phyloP scores from a whole-genome alignment of 2,888 invertebrate genomes.

The Lacanobia oleracea region DNA sequence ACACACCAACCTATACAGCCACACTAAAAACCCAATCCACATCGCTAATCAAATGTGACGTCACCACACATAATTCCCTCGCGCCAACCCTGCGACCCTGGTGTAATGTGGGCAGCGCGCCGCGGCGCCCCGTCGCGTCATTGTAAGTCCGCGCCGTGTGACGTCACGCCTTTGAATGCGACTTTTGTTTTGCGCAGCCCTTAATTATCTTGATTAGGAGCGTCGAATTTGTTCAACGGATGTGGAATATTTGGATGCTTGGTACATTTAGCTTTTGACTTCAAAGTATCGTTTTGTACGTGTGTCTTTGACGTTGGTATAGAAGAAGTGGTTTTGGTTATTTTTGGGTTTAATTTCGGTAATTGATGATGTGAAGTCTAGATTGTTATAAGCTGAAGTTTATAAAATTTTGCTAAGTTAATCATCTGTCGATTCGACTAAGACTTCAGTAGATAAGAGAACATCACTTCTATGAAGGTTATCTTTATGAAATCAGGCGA shows the following conservation, averaged over 20 bases:
- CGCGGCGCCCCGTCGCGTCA: constrained; percentile 78
- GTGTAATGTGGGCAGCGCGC: constrained; percentile 74
- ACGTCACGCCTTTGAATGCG: constrained; percentile 79
- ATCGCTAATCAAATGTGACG: constrained; percentile 50
- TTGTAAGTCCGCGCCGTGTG: constrained; percentile 75
- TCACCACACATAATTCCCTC: constrained; percentile 40
- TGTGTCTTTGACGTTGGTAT: constrained; percentile 10
- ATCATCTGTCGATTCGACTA: too few species aligned
- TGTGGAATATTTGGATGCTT: constrained; percentile 30
- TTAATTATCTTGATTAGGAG: constrained; percentile 86
- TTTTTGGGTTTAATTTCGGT: constrained; percentile 27
- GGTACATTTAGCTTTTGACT: constrained; percentile 42
- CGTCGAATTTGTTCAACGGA: constrained; percentile 67
- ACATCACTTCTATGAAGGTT: too few species aligned
- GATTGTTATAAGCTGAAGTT: not conserved
- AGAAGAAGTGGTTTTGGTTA: constrained; percentile 8
- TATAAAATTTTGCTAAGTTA: too few species aligned
- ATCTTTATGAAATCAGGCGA: too few species aligned
- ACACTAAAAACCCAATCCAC: constrained; percentile 47
- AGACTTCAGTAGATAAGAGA: too few species aligned
- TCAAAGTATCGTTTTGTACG: constrained; percentile 14
- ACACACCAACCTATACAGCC: constrained; percentile 5
- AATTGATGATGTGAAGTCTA: constrained; percentile 20
- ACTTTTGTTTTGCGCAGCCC: constrained; percentile 82
- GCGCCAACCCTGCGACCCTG: constrained; percentile 79